Evolutionary conservation across 1,140 invertebrate genomes (phyloP), one percentile per base, ranked within the genome.

Genomic region (Diprion similis): DNA sequence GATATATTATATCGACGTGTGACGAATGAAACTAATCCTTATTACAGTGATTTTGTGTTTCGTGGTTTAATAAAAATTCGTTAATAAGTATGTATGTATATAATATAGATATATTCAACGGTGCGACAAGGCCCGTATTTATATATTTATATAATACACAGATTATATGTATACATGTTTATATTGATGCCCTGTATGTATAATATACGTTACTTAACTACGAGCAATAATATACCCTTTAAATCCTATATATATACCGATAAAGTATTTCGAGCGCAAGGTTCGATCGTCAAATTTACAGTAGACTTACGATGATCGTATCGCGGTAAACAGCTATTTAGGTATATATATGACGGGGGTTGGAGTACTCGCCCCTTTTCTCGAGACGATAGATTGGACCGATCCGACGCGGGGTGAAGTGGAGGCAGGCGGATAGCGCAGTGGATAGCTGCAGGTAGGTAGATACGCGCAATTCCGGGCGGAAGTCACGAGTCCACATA

Each of bases 101-200:
- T 37, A 4, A 37, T 37, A 37, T 37, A 37, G 24, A 37, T 1
- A 37, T 37, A 37, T 37, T 37, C 24, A 37, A 37, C 24, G 24
- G 24, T 6, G 24, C 24, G 24, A 37, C 24, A 37, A 37, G 24
- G 1, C 24, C 24, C 24, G 24, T 6, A 37, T 37, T 37, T 37
- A 37, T 37, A 37, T 37, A 37, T 37, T 1, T 37, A 37, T 37
- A 37, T 37, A 37, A 37, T 37, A 37, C 24, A 37, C 24, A 6
- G 24, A 37, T 37, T 37, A 37, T 37, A 37, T 37, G 24, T 37
- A 37, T 37, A 37, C 24, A 17, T 59, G 9, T 59, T 59, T 59
- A 59, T 59, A 59, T 59, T 9, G 51, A 59, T 59, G 51, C 51
- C 51, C 51, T 59, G 51, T 59, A 59, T 59, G 51, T 59, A 37